These are phyloP conservation scores for Etia nguti DNA, from an alignment of 2,113 vertebrate genomes.

Conservation along the genomic window DNA sequence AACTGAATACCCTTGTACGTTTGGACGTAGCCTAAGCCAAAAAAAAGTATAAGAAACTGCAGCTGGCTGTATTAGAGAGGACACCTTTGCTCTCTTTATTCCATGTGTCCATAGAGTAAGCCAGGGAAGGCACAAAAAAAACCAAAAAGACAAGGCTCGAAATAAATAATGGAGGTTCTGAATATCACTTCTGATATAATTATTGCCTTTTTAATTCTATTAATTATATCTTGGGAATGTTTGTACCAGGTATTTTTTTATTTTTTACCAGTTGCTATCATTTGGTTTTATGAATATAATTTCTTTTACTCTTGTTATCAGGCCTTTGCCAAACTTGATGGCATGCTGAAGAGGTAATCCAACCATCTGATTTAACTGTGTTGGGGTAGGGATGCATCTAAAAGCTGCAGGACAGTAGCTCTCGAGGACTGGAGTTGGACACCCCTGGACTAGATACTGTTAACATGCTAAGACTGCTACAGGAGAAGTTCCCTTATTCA, in stretches of 20 bases:
- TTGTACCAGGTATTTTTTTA: not conserved
- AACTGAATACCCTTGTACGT: not conserved
- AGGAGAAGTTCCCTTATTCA: not conserved
- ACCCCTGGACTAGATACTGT: too few species aligned
- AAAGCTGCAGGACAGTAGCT: too few species aligned
- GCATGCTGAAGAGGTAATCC: too few species aligned
- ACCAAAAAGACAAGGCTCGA: not conserved
- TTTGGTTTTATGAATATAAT: not conserved
- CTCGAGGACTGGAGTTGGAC: too few species aligned
- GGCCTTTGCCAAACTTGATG: too few species aligned
- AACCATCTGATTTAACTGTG: too few species aligned
- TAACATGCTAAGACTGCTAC: not conserved
- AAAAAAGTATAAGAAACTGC: not conserved
- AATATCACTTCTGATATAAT: not conserved
- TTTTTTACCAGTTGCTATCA: not conserved
- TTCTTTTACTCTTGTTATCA: too few species aligned
- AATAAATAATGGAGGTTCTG: not conserved
- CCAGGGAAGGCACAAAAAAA: not conserved
- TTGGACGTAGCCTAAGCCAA: not conserved
- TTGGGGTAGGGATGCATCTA: too few species aligned
- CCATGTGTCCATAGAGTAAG: not conserved
- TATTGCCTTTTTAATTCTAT: not conserved
- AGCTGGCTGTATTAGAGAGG: not conserved
- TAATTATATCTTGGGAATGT: not conserved
- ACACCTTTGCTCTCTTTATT: not conserved